Base-by-base conservation (phyloP, 2,888 invertebrate genomes). In the Thereva unica region DNA sequence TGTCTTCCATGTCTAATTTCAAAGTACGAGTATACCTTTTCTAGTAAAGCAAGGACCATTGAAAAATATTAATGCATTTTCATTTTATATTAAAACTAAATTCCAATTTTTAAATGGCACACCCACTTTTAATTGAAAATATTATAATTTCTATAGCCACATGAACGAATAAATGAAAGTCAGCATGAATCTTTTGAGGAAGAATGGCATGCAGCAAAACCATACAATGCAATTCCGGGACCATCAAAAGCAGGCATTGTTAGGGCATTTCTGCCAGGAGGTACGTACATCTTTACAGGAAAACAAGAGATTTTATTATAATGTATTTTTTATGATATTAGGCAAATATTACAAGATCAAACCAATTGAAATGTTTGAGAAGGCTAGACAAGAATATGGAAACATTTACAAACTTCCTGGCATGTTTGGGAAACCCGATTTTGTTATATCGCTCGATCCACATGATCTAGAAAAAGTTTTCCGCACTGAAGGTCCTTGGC, bases 391-490 rank as follows among this genome's bases (percentile, higher is more conserved):
- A 7, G 71, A 73, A 59, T 78, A 81, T 71, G 85, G 84, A 2
- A 74, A 82, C 55, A 77, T 84, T 4, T 78, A 80, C n/a, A 76
- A 77, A 8, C 59, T 85, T 5, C 79, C 78, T n/a, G 82, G 82
- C 3, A 67, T 83, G 41, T 71, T 77, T 68, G 78, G 78, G 6
- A 75, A 75, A 55, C 64, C 69, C 0, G 74, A 78, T 70, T 71
- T 83, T 1, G 77, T 85, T 0, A 76, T 83, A 9, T 74, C 82
- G 9, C 85, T 83, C 70, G 80, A 84, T 73, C 84, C 85, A 0
- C 79, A 81, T 8, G 84, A 85, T 72, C 80, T 84, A 52, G 82
- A 83, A 63, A 55, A 70, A 8, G 74, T 75, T 4, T 82, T 82
- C 69, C 78, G 84, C 42, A 76, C 79, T 44, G 83, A 84, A 71